Evolutionary conservation across 1,140 invertebrate species (phyloP).

Genomic region (Nylanderia fulva): DNA sequence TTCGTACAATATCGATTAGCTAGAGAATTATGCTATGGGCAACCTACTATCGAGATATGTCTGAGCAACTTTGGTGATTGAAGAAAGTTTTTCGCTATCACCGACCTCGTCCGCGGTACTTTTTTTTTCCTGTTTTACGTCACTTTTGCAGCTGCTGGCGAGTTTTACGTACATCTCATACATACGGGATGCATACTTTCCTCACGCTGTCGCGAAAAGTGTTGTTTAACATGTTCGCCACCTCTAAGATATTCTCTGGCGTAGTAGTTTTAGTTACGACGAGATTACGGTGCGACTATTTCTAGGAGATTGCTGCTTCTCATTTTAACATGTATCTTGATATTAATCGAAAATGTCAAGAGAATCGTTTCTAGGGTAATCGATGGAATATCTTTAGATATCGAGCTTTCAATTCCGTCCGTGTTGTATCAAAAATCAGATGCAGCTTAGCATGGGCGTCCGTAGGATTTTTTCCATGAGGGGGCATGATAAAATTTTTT

Average conservation of each 20-base stretch:
- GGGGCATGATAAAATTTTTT: too few species aligned
- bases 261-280: not conserved
- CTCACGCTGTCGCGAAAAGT: not conserved
- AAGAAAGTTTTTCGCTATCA: not conserved
- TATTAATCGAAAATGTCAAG: not conserved
- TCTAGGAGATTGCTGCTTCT: not conserved
- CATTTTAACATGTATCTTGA: not conserved
- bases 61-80: not conserved
- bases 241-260: not conserved
- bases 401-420: not conserved
- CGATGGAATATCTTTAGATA: not conserved
- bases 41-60: not conserved
- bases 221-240: not conserved
- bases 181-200: not conserved
- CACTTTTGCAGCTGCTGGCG: not conserved
- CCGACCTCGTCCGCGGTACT: not conserved
- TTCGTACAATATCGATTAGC: not conserved
- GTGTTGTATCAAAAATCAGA: not conserved
- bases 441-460: not conserved
- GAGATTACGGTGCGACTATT: not conserved
- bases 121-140: not conserved
- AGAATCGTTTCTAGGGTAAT: not conserved
- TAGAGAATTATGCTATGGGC: not conserved
- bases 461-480: too few species aligned
- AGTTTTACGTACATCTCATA: constrained; percentile 1